Evolutionary conservation across 2,888 invertebrate species (phyloP).

Genomic region (Gymnocheta viridis): DNA sequence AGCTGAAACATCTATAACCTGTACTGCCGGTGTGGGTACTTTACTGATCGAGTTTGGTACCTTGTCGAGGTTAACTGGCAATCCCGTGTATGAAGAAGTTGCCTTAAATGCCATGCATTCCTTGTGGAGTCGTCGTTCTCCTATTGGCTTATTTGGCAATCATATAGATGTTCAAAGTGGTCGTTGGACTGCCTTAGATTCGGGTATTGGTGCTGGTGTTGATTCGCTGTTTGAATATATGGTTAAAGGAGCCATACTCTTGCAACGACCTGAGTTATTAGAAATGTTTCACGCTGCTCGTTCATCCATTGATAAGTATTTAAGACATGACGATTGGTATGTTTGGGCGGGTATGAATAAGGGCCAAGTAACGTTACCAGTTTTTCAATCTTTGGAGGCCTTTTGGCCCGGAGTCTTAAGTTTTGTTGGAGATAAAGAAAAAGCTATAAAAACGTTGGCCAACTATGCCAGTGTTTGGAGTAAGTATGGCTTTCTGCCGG

Average conservation of each 20-base stretch:
- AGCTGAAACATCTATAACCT: slow-evolving; percentile 97
- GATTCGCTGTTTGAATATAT: slow-evolving; percentile 99
- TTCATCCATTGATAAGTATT: slow-evolving; percentile 89
- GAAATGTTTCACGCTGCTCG: slow-evolving; percentile 93
- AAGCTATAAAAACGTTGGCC: slow-evolving; percentile 95
- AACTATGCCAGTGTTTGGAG: slow-evolving; percentile 98
- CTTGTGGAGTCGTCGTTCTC: slow-evolving; percentile 92
- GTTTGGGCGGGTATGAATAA: slow-evolving; percentile 99
- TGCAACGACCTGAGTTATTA: slow-evolving; percentile 95
- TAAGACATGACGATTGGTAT: slow-evolving; percentile 98
- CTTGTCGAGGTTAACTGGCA: slow-evolving; percentile 94
- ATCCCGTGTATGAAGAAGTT: slow-evolving; percentile 96
- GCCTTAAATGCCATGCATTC: slow-evolving; percentile 96
- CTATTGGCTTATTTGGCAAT: slow-evolving; percentile 96
- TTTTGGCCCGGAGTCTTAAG: slow-evolving; percentile 98
- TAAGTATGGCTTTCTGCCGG: slow-evolving; percentile 98
- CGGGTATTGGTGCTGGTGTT: slow-evolving; percentile 98
- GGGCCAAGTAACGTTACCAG: slow-evolving; percentile 95
- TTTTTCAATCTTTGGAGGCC: slow-evolving; percentile 99
- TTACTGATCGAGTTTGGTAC: slow-evolving; percentile 98
- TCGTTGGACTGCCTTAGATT: slow-evolving; percentile 98
- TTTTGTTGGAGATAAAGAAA: slow-evolving; percentile 92
- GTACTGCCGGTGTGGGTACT: slow-evolving; percentile 98
- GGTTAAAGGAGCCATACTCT: slow-evolving; percentile 96
- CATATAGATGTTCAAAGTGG: slow-evolving; percentile 97